Evolutionary conservation across 2,113 vertebrate species (phyloP).

Genomic region (Marmota flaviventris): DNA sequence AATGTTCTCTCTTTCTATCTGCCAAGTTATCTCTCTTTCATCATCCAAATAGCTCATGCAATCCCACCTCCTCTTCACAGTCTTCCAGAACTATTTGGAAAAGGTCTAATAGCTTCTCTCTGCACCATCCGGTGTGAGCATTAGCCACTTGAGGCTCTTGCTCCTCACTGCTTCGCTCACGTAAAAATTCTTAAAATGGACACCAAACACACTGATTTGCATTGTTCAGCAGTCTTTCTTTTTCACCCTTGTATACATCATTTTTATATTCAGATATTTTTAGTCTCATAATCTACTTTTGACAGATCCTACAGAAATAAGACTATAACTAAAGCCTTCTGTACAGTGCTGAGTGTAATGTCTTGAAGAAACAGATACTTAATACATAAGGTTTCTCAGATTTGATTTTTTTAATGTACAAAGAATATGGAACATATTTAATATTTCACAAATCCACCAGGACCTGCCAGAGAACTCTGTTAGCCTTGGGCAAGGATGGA

Average conservation of each 20-base stretch:
- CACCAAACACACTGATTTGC: accelerated
- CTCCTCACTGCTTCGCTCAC: neutral
- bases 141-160: slow-evolving; percentile 64
- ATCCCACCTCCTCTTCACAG: slow-evolving; percentile 68
- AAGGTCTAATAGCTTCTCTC: slow-evolving; percentile 69
- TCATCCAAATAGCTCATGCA: slow-evolving; percentile 76
- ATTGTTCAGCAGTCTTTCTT: neutral
- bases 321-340: neutral
- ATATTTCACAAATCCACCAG: slow-evolving; percentile 63
- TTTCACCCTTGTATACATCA: neutral
- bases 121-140: slow-evolving; percentile 44
- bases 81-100: slow-evolving; percentile 77
- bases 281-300: neutral
- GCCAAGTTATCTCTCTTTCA: slow-evolving; percentile 79
- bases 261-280: neutral
- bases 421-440: slow-evolving; percentile 68
- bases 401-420: slow-evolving; percentile 57
- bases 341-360: neutral
- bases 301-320: neutral
- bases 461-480: slow-evolving; percentile 55
- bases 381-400: slow-evolving; percentile 20
- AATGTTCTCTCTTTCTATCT: slow-evolving; percentile 34
- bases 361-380: slow-evolving; percentile 32
- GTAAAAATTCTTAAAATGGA: neutral
- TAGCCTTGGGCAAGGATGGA: slow-evolving; percentile 57